Evolutionary conservation across 2,113 vertebrate species (phyloP).

Genomic region (Cryptotis parvus): DNA sequence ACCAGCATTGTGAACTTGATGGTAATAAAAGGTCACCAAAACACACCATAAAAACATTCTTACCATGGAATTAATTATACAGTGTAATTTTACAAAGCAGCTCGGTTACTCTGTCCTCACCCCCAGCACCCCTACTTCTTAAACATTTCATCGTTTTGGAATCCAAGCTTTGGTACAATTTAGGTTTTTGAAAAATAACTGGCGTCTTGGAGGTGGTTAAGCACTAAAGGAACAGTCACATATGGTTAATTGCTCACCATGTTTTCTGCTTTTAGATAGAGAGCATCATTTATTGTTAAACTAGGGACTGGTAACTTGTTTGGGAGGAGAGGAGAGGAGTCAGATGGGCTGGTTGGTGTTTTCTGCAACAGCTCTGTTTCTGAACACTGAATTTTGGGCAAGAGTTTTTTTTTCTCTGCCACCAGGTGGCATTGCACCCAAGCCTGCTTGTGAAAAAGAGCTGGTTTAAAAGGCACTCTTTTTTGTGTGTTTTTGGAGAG

Average conservation of each 20-base stretch:
- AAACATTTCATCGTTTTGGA: constrained; percentile 81
- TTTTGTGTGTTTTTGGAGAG: constrained; percentile 12
- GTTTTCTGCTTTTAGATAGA: constrained; percentile 48
- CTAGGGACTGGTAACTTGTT: constrained; percentile 36
- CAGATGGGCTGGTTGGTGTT: constrained; percentile 39
- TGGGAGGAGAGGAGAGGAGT: not conserved
- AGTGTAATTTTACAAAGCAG: constrained; percentile 92
- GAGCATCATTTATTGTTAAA: constrained; percentile 42
- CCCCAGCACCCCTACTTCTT: not conserved
- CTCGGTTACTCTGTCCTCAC: constrained; percentile 74
- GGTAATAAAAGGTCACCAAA: constrained; percentile 91
- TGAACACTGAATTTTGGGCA: not conserved
- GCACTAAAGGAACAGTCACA: constrained; percentile 11
- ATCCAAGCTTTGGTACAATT: constrained; percentile 66
- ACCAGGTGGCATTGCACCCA: constrained; percentile 97
- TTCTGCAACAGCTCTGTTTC: constrained; percentile 55
- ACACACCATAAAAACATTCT: constrained; percentile 92
- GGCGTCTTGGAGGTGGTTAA: constrained; percentile 57
- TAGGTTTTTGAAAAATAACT: constrained; percentile 11
- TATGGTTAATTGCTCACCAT: constrained; percentile 10
- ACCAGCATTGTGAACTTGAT: constrained; percentile 92
- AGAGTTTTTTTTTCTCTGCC: constrained; percentile 82
- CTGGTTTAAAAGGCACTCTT: constrained; percentile 49
- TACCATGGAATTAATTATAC: constrained; percentile 93
- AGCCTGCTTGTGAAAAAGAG: constrained; percentile 83